These are phyloP conservation scores for Maccullochella peelii DNA, from an alignment of 2,113 vertebrate species.

Conservation along the genomic window DNA sequence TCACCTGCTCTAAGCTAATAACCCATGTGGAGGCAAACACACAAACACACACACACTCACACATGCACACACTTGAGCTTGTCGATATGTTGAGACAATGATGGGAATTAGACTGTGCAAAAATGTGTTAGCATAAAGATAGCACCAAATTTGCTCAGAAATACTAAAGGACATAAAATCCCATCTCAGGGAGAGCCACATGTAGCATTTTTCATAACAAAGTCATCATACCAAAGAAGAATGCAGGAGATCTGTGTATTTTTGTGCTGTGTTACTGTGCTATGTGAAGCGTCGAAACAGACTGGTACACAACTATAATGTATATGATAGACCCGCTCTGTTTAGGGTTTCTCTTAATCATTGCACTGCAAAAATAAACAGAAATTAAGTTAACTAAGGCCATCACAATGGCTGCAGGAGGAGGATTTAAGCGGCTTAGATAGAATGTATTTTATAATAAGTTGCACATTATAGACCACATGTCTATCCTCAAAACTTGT, in stretches of 20 bases:
- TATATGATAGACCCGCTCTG: slow-evolving; percentile 4
- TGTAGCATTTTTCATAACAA: background rate
- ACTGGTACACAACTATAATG: slow-evolving; percentile 1
- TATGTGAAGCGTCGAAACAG: slow-evolving; percentile 7
- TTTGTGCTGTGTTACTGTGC: slow-evolving; percentile 12
- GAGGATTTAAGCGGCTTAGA: slow-evolving; percentile 2
- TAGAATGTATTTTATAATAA: slow-evolving; percentile 12
- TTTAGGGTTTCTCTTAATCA: slow-evolving; percentile 29
- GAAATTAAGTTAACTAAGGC: slow-evolving; percentile 23
- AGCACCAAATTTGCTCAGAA: background rate
- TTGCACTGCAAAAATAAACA: slow-evolving; percentile 41
- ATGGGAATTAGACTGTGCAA: slow-evolving; percentile 29
- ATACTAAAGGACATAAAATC: background rate
- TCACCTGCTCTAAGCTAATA: slow-evolving; percentile 81
- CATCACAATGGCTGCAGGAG: slow-evolving; percentile 34
- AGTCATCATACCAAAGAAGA: slow-evolving; percentile 4
- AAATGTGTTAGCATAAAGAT: background rate
- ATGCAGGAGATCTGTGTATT: background rate
- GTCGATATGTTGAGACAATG: slow-evolving; percentile 51
- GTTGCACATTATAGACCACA: slow-evolving; percentile 26
- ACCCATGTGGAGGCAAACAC: slow-evolving; percentile 44
- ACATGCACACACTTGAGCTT: slow-evolving; percentile 36
- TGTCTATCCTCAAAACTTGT: slow-evolving; percentile 3
- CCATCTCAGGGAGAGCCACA: background rate
- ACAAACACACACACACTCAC: slow-evolving; percentile 36